These are phyloP conservation scores for Sclerurus mexicanus DNA, from an alignment of 2,113 vertebrate species.

Conservation along the genomic window DNA sequence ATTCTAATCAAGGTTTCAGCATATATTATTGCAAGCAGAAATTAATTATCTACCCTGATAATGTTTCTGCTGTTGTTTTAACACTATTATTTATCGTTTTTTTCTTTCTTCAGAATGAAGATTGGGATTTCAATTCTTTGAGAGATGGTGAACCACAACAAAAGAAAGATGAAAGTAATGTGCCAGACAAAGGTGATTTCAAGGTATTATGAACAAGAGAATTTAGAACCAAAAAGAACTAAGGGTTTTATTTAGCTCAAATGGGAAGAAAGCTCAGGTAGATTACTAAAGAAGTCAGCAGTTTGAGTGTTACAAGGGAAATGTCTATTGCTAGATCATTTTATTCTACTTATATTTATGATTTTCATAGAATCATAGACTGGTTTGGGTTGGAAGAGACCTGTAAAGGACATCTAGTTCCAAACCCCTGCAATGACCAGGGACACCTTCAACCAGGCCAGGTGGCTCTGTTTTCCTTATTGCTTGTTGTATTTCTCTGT, in stretches of 20 bases:
- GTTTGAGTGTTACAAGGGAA: background rate
- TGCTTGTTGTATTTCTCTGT: background rate
- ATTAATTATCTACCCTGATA: background rate
- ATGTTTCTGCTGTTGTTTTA: background rate
- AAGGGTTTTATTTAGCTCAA: background rate
- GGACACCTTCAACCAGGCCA: background rate
- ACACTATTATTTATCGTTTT: background rate
- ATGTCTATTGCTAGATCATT: background rate
- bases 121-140: background rate
- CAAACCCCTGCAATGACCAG: background rate
- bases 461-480: background rate
- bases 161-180: background rate
- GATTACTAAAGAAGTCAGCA: background rate
- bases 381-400: background rate
- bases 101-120: background rate
- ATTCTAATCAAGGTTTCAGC: background rate
- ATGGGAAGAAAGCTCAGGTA: background rate
- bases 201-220: slow-evolving; percentile 45
- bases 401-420: background rate
- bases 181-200: slow-evolving; percentile 4
- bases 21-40: background rate
- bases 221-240: background rate
- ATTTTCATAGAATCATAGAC: background rate
- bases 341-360: background rate
- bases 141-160: background rate